Conservation (phyloP, 2,888 invertebrate genomes). For the Drosophila greeni region DNA sequence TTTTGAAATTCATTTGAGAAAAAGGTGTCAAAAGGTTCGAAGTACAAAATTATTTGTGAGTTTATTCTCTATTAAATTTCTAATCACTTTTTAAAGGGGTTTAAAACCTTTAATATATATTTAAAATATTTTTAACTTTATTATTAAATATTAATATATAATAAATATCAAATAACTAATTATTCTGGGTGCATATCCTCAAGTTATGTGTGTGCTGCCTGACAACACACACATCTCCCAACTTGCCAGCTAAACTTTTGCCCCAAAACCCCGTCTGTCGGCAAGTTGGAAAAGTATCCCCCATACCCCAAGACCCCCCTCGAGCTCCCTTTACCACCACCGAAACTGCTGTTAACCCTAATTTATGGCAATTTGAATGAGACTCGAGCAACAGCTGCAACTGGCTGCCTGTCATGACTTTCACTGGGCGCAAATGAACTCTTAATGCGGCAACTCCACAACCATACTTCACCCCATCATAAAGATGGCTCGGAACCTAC, state of each 20-base stretch:
- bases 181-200: slow-evolving; percentile 5
- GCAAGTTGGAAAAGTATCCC: slow-evolving; percentile 26
- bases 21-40: not conserved
- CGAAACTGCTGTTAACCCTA: slow-evolving; percentile 65
- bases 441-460: slow-evolving; percentile 40
- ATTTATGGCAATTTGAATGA: slow-evolving; percentile 70
- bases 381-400: slow-evolving; percentile 46
- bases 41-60: not conserved
- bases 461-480: not conserved
- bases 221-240: slow-evolving; percentile 13
- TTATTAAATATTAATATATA: no score
- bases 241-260: slow-evolving; percentile 21
- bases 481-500: slow-evolving; percentile 21
- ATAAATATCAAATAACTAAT: not conserved
- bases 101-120: not conserved
- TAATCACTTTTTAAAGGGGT: fast-evolving
- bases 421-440: slow-evolving; percentile 44
- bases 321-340: not conserved
- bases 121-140: not conserved
- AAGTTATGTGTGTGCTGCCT: not conserved
- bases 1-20: not conserved
- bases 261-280: slow-evolving; percentile 28
- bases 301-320: not conserved
- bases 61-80: not conserved
- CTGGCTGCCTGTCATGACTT: slow-evolving; percentile 39